Percentiles rank a stretch among this genome's conserved stretches.
Conservation (phyloP, 2,888 invertebrate genomes). For the Cabera pusaria region DNA sequence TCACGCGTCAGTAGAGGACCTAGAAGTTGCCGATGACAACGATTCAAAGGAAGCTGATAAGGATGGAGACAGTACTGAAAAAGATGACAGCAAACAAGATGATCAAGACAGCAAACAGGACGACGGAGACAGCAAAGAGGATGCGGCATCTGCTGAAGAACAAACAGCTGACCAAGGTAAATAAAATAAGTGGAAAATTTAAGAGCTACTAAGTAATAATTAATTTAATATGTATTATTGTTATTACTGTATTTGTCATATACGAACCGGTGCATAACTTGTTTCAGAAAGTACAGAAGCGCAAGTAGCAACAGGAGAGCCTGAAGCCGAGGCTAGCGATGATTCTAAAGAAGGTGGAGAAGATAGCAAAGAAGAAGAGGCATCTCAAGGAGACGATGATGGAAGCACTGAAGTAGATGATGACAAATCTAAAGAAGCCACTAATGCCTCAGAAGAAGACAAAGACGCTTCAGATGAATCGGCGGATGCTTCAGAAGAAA, state of each 20-base stretch:
- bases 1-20: conserved; percentile 73
- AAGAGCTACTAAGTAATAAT: no score
- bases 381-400: conserved; percentile 42
- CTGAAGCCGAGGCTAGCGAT: conserved; percentile 42
- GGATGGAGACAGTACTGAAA: conserved; percentile 59
- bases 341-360: conserved; percentile 39
- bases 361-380: conserved; percentile 32
- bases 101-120: conserved; percentile 47
- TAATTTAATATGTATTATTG: background rate
- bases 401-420: conserved; percentile 39
- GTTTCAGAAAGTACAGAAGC: conserved; percentile 69
- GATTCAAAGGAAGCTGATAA: conserved; percentile 67
- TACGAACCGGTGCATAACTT: background rate
- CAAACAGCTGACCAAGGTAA: conserved; percentile 71
- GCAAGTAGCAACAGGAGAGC: conserved; percentile 43
- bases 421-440: conserved; percentile 41
- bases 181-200: no score
- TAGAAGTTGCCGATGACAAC: conserved; percentile 55
- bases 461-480: conserved; percentile 53
- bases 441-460: conserved; percentile 50
- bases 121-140: conserved; percentile 56
- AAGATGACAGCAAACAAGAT: conserved; percentile 50
- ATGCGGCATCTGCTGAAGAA: conserved; percentile 73
- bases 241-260: background rate
- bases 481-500: conserved; percentile 45